Conservation (phyloP, 2,888 invertebrate species). For the Yponomeuta sedellus region DNA sequence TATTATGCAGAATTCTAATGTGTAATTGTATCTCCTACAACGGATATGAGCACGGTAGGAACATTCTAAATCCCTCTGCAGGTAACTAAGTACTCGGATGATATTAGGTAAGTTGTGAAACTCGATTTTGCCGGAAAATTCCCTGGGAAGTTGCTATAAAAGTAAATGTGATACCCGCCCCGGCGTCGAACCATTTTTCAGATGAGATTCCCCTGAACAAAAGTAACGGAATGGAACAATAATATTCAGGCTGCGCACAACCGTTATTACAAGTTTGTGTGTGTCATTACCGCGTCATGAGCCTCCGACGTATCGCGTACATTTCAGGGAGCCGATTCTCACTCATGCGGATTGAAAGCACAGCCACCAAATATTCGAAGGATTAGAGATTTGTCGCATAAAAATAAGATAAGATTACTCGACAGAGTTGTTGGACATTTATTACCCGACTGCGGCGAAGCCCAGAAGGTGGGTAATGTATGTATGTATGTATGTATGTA, state of each 20-base stretch:
- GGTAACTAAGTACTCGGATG: constrained; percentile 19
- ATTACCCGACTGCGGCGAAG: too few relatives aligned
- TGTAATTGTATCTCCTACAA: constrained; percentile 17
- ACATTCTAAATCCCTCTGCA: constrained; percentile 2
- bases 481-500: too few relatives aligned
- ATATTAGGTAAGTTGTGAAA: constrained; percentile 28
- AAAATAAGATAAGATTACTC: too few relatives aligned
- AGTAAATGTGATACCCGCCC: constrained; percentile 44
- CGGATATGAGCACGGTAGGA: constrained; percentile 7
- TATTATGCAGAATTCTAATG: too few relatives aligned
- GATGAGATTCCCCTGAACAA: constrained; percentile 38
- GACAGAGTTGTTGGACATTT: too few relatives aligned
- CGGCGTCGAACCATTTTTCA: constrained; percentile 38
- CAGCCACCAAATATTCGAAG: too few relatives aligned
- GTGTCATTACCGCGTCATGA: constrained; percentile 25
- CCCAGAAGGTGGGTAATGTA: too few relatives aligned
- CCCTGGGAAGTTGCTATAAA: constrained; percentile 20
- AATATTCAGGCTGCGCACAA: constrained; percentile 42
- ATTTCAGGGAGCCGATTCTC: too few relatives aligned
- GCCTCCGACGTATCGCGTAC: constrained; percentile 39
- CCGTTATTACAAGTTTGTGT: constrained; percentile 45
- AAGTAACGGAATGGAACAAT: constrained; percentile 50
- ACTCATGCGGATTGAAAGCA: too few relatives aligned
- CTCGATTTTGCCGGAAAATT: constrained; percentile 26
- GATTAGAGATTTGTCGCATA: too few relatives aligned